These are phyloP conservation scores for Pardosa pseudoannulata DNA, from an alignment of 2,888 invertebrate genomes.

Conservation along the genomic window DNA sequence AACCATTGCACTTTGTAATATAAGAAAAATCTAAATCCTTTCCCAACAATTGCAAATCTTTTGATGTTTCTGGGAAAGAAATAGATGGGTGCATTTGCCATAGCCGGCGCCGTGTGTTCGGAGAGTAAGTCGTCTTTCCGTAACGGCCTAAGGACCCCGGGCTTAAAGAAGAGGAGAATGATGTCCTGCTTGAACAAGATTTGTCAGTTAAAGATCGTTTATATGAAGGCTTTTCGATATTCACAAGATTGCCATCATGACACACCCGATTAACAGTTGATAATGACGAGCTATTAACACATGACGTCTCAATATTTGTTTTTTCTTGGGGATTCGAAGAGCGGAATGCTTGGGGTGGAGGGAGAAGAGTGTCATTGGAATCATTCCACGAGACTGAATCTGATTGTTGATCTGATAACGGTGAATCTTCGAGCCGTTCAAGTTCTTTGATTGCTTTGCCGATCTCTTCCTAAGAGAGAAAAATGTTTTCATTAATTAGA, in stretches of 20 bases:
- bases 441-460: conserved; percentile 56
- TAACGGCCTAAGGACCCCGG: conserved; percentile 1
- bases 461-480: conserved; percentile 62
- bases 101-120: conserved; percentile 39
- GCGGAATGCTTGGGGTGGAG: conserved; percentile 48
- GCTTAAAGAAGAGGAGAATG: conserved; percentile 47
- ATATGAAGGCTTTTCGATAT: conserved; percentile 18
- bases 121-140: conserved; percentile 26
- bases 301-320: neutral
- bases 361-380: conserved; percentile 28
- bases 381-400: neutral
- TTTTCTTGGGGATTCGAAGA: neutral
- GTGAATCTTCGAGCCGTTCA: conserved; percentile 34
- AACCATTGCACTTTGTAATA: neutral
- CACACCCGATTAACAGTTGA: conserved; percentile 56
- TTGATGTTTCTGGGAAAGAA: conserved; percentile 60
- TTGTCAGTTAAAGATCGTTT: neutral
- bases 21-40: neutral
- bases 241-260: conserved; percentile 49
- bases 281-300: neutral
- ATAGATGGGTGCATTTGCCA: conserved; percentile 59
- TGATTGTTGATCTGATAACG: neutral
- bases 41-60: conserved; percentile 43
- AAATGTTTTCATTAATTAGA: neutral
- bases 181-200: neutral